Conservation (phyloP, 2,113 vertebrate genomes). For the Notarius lentiginosus region DNA sequence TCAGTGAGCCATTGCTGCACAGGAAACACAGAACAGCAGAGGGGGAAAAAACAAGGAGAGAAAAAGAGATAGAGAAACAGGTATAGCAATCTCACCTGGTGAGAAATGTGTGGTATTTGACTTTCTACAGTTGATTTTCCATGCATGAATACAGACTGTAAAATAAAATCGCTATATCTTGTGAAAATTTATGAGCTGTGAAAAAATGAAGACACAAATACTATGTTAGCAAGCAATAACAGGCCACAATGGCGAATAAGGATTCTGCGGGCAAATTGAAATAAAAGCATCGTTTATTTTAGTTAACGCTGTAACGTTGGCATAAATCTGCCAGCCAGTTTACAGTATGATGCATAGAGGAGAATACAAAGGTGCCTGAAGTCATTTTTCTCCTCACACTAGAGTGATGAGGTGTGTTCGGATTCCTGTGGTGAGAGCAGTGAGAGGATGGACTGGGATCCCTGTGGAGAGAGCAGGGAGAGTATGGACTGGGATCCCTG, state of each 20-base stretch:
- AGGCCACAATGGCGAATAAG: not conserved
- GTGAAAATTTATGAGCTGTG: not conserved
- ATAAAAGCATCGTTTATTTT: not conserved
- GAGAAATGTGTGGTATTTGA: not conserved
- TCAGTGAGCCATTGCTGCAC: constrained; percentile 24
- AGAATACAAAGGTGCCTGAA: not conserved
- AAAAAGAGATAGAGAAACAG: constrained; percentile 3
- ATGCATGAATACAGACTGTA: no score
- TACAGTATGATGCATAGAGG: not conserved
- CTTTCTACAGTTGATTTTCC: not conserved
- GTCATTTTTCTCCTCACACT: not conserved
- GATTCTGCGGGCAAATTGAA: not conserved
- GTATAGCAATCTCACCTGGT: not conserved
- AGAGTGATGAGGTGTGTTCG: not conserved
- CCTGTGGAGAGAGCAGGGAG: no score
- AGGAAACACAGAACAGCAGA: not conserved
- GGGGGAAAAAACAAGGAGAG: not conserved
- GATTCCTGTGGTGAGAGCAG: not conserved
- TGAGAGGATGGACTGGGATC: not conserved
- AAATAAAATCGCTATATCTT: not conserved
- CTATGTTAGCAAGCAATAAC: not conserved
- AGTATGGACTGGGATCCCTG: no score
- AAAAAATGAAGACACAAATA: not conserved
- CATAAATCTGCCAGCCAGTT: not conserved
- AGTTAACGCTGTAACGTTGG: not conserved